These are phyloP conservation scores for Taurulus bubalis DNA, from an alignment of 2,113 vertebrate genomes.

Conservation along the genomic window DNA sequence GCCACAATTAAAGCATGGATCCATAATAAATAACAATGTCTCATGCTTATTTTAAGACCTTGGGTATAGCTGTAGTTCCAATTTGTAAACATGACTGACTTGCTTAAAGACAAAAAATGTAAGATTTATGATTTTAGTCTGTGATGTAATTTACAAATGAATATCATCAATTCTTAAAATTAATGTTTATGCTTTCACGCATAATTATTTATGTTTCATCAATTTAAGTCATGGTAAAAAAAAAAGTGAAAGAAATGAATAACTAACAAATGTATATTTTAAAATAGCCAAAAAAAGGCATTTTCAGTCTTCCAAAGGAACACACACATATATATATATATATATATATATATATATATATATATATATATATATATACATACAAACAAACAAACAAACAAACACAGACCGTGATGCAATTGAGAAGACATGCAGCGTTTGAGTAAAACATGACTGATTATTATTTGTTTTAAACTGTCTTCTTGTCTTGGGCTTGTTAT, in stretches of 20 bases:
- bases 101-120: conserved; percentile 33
- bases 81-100: conserved; percentile 54
- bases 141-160: conserved; percentile 6
- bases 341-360: too few relatives aligned
- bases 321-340: too few relatives aligned
- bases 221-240: not conserved
- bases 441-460: conserved; percentile 12
- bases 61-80: conserved; percentile 27
- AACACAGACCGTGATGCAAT: conserved; percentile 52
- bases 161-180: conserved; percentile 4
- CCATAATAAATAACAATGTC: conserved; percentile 38
- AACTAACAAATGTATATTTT: not conserved
- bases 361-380: too few relatives aligned
- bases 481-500: conserved; percentile 44
- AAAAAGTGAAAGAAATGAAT: not conserved
- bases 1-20: conserved; percentile 41
- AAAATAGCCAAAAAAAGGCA: conserved; percentile 1
- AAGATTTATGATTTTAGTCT: conserved; percentile 29
- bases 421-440: conserved; percentile 34
- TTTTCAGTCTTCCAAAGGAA: not conserved
- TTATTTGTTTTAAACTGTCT: not conserved
- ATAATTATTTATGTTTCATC: not conserved
- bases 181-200: not conserved
- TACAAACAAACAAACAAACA: too few relatives aligned
- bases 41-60: conserved; percentile 56